Base-by-base conservation (phyloP, 2,113 vertebrate genomes). In the Oreotrochilus melanogaster region DNA sequence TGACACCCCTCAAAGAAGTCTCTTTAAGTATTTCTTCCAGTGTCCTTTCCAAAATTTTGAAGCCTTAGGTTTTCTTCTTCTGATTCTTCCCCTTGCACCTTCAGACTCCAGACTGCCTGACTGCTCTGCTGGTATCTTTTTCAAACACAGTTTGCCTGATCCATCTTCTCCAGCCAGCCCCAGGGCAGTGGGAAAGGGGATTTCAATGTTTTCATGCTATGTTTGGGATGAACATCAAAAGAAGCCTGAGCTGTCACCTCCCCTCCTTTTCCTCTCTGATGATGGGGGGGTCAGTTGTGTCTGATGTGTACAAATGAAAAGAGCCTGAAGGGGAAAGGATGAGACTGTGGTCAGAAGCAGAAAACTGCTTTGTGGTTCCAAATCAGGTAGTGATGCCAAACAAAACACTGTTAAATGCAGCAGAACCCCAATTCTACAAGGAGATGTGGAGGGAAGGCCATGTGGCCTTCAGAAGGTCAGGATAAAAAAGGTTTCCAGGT, bases 181-280 rank as follows among this genome's bases (percentile, higher is more conserved):
- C 6, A 6, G 30, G 61, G 79, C 71, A 86, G 92, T 4, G 56
- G 81, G 85, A 89, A 96, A 43, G 65, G 84, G 93, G 81, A 53
- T 87, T 50, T 71, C 57, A 60, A 64, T 50, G 43, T 71, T 89
- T 64, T 33, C 65, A 6, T 27, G 45, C 73, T 79, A 48, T n/a
- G 70, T 48, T 51, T 37, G 69, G 84, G 84, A 56, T 31, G 64
- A 64, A 80, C 42, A 74, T 81, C 92, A 71, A 57, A 83, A 75
- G 87, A 69, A 72, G 25, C 66, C 65, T 14, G 57, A 78, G 54
- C 76, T 69, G 60, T 76, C 84, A 65, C 66, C 79, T 91, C 39
- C 54, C 9, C 50, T 94, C 87, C 96, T 92, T 95, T 95, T 83
- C 94, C 75, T 87, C 64, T 17, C 62, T 22, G 43, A 62, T 89